Percentiles rank a stretch among this genome's conserved stretches.
phyloP scores from a whole-genome alignment of 2,113 vertebrate species.

The Ameiurus melas region DNA sequence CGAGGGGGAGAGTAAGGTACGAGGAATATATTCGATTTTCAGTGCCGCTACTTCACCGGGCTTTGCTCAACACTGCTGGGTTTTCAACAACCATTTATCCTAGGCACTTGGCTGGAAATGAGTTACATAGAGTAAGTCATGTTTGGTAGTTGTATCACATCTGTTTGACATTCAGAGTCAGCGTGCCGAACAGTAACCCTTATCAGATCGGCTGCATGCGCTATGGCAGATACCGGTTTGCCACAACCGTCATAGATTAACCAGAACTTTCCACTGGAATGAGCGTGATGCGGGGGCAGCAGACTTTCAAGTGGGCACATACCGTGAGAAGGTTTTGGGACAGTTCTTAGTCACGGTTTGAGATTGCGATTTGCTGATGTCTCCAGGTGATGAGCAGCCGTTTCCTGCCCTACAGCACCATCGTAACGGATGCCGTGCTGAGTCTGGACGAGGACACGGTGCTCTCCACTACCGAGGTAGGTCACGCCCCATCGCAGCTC shows the following conservation, averaged over 20 bases:
- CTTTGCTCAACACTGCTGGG: background rate
- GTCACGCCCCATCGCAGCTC: background rate
- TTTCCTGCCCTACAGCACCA: conserved; percentile 92
- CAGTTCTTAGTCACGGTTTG: background rate
- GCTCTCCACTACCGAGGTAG: conserved; percentile 96
- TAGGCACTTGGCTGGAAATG: background rate
- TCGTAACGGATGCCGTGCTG: conserved; percentile 90
- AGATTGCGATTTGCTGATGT: background rate
- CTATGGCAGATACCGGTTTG: background rate
- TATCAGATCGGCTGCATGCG: background rate
- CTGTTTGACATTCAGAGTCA: background rate
- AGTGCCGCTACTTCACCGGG: background rate
- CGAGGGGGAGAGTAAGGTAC: conserved; percentile 78
- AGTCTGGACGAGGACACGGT: conserved; percentile 98
- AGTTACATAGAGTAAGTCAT: background rate
- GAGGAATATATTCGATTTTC: background rate
- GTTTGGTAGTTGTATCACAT: background rate
- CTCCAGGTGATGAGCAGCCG: conserved; percentile 95
- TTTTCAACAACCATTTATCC: background rate
- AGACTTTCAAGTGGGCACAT: background rate
- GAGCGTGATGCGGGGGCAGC: background rate
- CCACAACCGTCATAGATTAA: background rate
- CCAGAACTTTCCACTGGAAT: background rate
- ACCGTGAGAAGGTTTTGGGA: background rate
- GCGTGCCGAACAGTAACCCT: background rate